These are phyloP conservation scores for Geotrupes spiniger DNA, from an alignment of 2,888 invertebrate genomes.

Conservation along the genomic window DNA sequence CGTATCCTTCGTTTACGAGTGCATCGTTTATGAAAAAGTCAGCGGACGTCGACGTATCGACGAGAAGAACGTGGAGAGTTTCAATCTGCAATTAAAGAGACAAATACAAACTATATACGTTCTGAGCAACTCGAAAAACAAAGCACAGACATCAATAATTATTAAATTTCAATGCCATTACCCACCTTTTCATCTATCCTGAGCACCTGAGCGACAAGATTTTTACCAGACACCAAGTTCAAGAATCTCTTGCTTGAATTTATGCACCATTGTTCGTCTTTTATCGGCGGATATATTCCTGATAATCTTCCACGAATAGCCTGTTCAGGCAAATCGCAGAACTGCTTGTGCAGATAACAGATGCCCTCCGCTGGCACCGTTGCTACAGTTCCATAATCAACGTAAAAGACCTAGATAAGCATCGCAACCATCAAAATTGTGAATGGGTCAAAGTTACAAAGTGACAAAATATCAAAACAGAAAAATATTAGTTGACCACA, in stretches of 20 bases:
- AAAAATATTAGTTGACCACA: no score
- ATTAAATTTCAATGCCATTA: no score
- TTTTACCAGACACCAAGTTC: slow-evolving; percentile 42
- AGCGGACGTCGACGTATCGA: slow-evolving; percentile 50
- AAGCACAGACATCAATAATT: no score
- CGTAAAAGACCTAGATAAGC: slow-evolving; percentile 52
- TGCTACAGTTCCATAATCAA: slow-evolving; percentile 60
- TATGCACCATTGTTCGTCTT: slow-evolving; percentile 52
- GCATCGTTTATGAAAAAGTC: slow-evolving; percentile 54
- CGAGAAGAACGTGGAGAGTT: slow-evolving; percentile 47
- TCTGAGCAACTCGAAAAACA: no score
- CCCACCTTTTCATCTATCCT: slow-evolving; percentile 36
- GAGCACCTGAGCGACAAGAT: slow-evolving; percentile 48
- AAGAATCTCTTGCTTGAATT: slow-evolving; percentile 50
- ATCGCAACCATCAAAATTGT: no score
- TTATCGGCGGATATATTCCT: slow-evolving; percentile 48
- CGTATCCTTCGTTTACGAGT: slow-evolving; percentile 54
- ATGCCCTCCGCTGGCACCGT: slow-evolving; percentile 40
- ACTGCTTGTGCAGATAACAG: slow-evolving; percentile 48
- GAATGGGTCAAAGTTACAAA: no score
- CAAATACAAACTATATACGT: background rate
- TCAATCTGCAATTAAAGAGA: slow-evolving; percentile 21
- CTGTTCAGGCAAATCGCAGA: slow-evolving; percentile 53
- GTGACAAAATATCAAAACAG: no score
- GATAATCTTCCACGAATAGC: slow-evolving; percentile 55